Percentiles rank a stretch among this genome's conserved stretches.
phyloP scores from a whole-genome alignment of 2,888 invertebrate species.

The Microctonus hyperodae region DNA sequence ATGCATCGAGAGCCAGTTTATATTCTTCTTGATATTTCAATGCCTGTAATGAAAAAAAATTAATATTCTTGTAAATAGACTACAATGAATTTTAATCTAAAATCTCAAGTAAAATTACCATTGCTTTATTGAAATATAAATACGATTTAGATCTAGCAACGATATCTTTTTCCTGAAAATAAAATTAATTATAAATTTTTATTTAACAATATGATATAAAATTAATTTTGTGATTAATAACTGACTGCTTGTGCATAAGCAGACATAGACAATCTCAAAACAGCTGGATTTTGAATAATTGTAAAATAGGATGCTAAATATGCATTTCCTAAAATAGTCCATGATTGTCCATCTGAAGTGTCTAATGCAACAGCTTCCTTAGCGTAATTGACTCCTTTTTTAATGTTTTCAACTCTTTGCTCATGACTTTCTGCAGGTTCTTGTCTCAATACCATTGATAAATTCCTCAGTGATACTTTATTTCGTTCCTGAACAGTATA shows the following conservation, averaged over 20 bases:
- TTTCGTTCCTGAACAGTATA: conserved; percentile 71
- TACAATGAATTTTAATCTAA: neutral
- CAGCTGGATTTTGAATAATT: conserved; percentile 74
- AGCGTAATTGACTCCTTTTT: conserved; percentile 78
- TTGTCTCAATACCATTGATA: conserved; percentile 83
- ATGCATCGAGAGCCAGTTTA: conserved; percentile 73
- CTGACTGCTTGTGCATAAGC: conserved; percentile 83
- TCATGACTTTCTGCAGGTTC: conserved; percentile 65
- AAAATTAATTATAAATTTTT: conserved; percentile 20
- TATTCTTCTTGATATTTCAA: conserved; percentile 83
- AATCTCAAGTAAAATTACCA: conserved; percentile 72
- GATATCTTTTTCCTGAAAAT: conserved; percentile 72
- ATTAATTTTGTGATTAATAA: conserved; percentile 39
- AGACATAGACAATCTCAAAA: conserved; percentile 76
- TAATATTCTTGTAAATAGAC: neutral
- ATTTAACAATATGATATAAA: neutral
- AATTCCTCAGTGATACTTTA: conserved; percentile 77
- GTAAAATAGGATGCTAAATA: conserved; percentile 82
- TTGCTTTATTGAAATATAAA: conserved; percentile 83
- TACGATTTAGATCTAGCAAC: conserved; percentile 78
- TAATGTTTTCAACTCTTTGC: conserved; percentile 69
- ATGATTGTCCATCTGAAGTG: conserved; percentile 80
- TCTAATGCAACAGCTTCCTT: conserved; percentile 84
- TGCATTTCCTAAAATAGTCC: conserved; percentile 86
- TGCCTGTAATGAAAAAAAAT: conserved; percentile 65